Percentiles rank a stretch among this genome's conserved stretches.
phyloP scores from a whole-genome alignment of 2,797 vertebrate genomes.

The Coregonus ussuriensis region DNA sequence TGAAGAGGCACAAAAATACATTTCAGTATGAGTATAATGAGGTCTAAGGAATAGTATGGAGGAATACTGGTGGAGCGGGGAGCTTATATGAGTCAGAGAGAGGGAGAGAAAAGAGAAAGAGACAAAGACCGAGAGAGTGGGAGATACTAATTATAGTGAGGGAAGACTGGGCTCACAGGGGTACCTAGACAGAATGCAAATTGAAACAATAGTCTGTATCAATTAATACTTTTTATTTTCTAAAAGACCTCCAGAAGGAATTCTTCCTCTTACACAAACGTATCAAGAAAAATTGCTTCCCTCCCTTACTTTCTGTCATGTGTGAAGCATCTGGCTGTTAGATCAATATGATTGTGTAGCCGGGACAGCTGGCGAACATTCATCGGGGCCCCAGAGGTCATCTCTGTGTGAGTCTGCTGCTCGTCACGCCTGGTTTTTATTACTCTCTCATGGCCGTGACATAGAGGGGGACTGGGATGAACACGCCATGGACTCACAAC shows the following conservation, averaged over 20 bases:
- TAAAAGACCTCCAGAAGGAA: background rate
- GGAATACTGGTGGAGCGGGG: background rate
- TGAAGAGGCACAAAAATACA: slow-evolving; percentile 35
- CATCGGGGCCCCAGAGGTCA: background rate
- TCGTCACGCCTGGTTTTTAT: background rate
- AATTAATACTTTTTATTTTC: background rate
- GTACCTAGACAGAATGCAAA: background rate
- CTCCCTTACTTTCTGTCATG: background rate
- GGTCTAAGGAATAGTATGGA: slow-evolving; percentile 19
- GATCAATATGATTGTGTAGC: background rate
- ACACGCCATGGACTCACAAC: background rate
- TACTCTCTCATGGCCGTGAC: background rate
- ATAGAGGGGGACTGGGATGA: background rate
- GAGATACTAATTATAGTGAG: too few species aligned
- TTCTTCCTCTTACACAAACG: too few species aligned
- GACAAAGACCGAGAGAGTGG: too few species aligned
- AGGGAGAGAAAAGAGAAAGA: background rate
- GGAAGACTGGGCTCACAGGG: background rate
- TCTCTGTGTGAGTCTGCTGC: background rate
- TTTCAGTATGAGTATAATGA: slow-evolving; percentile 17
- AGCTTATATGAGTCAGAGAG: background rate
- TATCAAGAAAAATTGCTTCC: slow-evolving; percentile 2
- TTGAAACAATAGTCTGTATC: slow-evolving; percentile 2
- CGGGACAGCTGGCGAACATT: background rate
- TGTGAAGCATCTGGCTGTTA: background rate